Evolutionary conservation across 2,888 invertebrate species (phyloP).

Genomic region (Drosophila gaucha): DNA sequence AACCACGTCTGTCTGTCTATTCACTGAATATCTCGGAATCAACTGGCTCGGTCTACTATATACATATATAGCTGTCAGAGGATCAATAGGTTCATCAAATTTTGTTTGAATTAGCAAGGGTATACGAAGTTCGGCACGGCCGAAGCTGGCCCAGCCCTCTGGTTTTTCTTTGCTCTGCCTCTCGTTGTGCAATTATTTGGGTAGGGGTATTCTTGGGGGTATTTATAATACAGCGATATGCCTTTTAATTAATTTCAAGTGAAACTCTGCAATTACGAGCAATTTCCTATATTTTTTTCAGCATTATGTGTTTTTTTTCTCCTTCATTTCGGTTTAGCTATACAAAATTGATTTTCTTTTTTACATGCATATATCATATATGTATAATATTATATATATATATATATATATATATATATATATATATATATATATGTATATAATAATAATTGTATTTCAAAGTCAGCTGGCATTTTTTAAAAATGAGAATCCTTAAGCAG

Average conservation of each 20-base stretch:
- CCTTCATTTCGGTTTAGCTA: slow-evolving; percentile 33
- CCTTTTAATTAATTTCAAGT: slow-evolving; percentile 64
- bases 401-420: slow-evolving; percentile 10
- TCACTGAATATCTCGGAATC: no score
- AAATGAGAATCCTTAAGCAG: background rate
- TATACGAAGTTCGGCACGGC: no score
- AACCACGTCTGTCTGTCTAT: no score
- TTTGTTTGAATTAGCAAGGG: no score
- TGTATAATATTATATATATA: slow-evolving; percentile 1
- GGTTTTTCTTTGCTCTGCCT: no score
- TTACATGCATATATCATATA: slow-evolving; percentile 20
- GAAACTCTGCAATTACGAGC: slow-evolving; percentile 53
- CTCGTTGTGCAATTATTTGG: no score
- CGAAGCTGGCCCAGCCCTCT: no score
- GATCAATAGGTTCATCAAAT: no score
- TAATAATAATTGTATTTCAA: slow-evolving; percentile 25
- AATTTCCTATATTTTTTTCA: slow-evolving; percentile 52
- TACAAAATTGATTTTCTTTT: slow-evolving; percentile 37
- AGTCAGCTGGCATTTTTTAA: slow-evolving; percentile 36
- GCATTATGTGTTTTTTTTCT: slow-evolving; percentile 27
- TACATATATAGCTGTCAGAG: no score
- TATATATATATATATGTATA: slow-evolving; percentile 11
- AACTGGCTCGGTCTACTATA: no score
- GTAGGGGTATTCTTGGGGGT: slow-evolving; percentile 37
- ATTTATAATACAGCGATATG: slow-evolving; percentile 80